Evolutionary conservation across 2,113 vertebrate species (phyloP).

Genomic region (Sminthopsis crassicaudata): DNA sequence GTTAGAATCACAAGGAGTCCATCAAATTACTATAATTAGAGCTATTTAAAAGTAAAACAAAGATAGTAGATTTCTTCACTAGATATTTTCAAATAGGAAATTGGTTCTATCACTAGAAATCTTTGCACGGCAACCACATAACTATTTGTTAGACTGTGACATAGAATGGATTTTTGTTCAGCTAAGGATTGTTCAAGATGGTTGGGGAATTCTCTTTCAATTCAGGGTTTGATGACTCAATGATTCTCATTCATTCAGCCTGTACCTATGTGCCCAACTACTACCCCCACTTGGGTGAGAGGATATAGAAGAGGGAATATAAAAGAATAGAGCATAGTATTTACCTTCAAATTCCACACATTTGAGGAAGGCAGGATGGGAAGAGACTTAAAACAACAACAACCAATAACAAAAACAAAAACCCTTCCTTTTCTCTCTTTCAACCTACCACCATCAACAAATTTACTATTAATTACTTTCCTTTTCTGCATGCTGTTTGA

Average conservation of each 20-base stretch:
- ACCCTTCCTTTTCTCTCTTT: background rate
- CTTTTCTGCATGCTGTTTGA: background rate
- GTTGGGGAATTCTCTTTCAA: background rate
- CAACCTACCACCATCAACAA: background rate
- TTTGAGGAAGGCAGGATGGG: background rate
- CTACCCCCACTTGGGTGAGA: background rate
- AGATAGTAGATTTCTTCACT: background rate
- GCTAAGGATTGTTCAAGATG: background rate
- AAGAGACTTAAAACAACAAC: background rate
- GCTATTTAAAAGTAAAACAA: background rate
- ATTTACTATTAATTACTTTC: background rate
- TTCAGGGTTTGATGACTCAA: background rate
- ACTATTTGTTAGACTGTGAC: background rate
- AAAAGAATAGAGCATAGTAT: background rate
- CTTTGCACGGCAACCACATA: background rate
- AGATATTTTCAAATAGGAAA: background rate
- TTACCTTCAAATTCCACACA: background rate
- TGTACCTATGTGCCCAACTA: background rate
- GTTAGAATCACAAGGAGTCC: background rate
- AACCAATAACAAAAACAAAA: too few relatives aligned
- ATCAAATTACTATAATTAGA: background rate
- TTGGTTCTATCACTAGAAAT: background rate
- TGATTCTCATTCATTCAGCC: background rate
- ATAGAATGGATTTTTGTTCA: background rate
- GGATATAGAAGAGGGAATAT: background rate